A percentile compares a stretch with the other conserved stretches of the same genome.
Conservation (phyloP, 2,113 vertebrate species). For the Saguinus midas region DNA sequence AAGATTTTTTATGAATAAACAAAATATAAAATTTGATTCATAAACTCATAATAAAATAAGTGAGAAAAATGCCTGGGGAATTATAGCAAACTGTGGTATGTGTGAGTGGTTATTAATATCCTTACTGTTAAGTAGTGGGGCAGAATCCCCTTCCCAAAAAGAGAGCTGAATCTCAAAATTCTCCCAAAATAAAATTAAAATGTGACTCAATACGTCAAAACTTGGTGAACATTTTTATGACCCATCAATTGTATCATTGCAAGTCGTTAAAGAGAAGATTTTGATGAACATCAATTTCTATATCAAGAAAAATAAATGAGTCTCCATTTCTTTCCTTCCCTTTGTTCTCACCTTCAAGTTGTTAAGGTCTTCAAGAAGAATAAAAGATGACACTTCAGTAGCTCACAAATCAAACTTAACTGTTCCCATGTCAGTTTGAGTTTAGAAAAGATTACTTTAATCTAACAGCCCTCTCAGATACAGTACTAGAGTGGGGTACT, state of each 20-base stretch:
- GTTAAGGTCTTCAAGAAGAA: constrained; percentile 73
- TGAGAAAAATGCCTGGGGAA: background rate
- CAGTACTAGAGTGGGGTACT: constrained; percentile 42
- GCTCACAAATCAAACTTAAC: constrained; percentile 78
- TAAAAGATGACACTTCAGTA: constrained; percentile 74
- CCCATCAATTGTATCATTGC: constrained; percentile 57
- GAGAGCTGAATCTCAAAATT: constrained; percentile 8
- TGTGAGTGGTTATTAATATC: background rate
- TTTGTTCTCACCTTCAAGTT: constrained; percentile 77
- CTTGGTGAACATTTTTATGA: constrained; percentile 65
- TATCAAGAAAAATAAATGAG: constrained; percentile 67
- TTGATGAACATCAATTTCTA: constrained; percentile 75
- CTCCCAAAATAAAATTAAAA: constrained; percentile 41
- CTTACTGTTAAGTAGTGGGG: background rate
- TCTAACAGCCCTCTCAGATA: constrained; percentile 69
- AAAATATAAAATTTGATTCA: constrained; percentile 1
- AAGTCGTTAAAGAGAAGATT: constrained; percentile 69
- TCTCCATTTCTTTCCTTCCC: constrained; percentile 59
- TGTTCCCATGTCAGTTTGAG: constrained; percentile 70
- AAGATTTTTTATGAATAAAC: constrained; percentile 10
- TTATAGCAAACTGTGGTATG: constrained; percentile 43
- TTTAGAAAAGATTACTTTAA: constrained; percentile 75
- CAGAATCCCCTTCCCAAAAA: background rate
- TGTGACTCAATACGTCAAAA: constrained; percentile 53
- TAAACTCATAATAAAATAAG: background rate